Base-by-base conservation (phyloP, 2,797 vertebrate species). In the Lateolabrax maculatus region DNA sequence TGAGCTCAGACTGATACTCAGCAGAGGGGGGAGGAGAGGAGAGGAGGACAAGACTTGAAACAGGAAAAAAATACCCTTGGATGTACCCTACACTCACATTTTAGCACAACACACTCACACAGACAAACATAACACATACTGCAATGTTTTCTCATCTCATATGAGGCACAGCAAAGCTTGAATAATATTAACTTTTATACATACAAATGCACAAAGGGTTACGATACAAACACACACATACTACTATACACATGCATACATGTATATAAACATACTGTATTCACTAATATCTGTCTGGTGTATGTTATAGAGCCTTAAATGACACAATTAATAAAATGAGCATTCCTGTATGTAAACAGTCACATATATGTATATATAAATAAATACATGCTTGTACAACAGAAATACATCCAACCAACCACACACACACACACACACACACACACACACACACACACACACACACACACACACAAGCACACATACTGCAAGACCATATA, bases 1-100 rank as follows among this genome's bases (percentile, higher is more conserved):
- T 66, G 44, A 84, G 84, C 84, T 92, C 84, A 84, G 84, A 93
- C 86, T 84, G 90, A 86, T 78, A 78, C 66, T 86, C 72, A 84
- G 83, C 67, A 64, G 60, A 62, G 60, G 27, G 70, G 71, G 27
- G 56, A 11, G 51, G 19, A n/a, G 29, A n/a, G 15, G 51, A 25
- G 48, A 4, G 16, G 31, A 62, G 11, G 4, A 39, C 19, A 16
- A 37, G 57, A 19, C 31, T 43, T 1, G n/a, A 56, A 75, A 68
- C 41, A 19, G 41, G 23, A 11, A 16, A 64, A 66, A 78, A 21
- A 53, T 21, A 57, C 21, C n/a, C 51, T 57, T 19, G 71, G 11
- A 71, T 21, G 52, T 71, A 34, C 31, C 25, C 3, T 46, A 60
- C 23, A 25, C 7, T 60, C 7, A 49, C 27, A 15, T 31, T 16